phyloP scores from a whole-genome alignment of 2,113 vertebrate species.

The Antechinus stuartii region DNA sequence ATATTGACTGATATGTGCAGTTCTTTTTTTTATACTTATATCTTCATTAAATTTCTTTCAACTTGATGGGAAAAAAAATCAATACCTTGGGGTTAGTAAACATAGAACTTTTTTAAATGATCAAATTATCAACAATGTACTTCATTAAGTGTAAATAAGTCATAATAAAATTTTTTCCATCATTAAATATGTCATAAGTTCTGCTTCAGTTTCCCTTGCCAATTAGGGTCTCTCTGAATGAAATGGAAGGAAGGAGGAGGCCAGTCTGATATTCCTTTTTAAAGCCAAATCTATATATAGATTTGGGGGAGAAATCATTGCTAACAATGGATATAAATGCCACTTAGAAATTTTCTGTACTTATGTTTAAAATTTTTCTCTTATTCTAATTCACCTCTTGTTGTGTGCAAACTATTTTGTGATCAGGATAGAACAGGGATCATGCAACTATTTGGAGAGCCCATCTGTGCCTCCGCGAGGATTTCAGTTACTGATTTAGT shows the following conservation, averaged over 20 bases:
- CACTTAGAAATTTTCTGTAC: neutral
- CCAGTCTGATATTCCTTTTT: neutral
- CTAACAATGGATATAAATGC: constrained; percentile 14
- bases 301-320: constrained; percentile 16
- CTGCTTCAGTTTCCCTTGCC: neutral
- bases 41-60: constrained; percentile 69
- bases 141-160: constrained; percentile 72
- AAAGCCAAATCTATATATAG: neutral
- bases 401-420: neutral
- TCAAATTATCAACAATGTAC: constrained; percentile 70
- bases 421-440: neutral
- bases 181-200: constrained; percentile 37
- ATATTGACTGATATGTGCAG: constrained; percentile 57
- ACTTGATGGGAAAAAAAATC: constrained; percentile 54
- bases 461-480: neutral
- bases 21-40: constrained; percentile 42
- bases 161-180: constrained; percentile 47
- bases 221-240: neutral
- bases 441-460: neutral
- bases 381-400: neutral
- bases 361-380: neutral
- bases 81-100: constrained; percentile 45
- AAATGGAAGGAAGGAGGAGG: neutral
- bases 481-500: neutral
- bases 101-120: neutral